phyloP scores from a whole-genome alignment of 2,888 invertebrate genomes.

The Ellobium chinense region DNA sequence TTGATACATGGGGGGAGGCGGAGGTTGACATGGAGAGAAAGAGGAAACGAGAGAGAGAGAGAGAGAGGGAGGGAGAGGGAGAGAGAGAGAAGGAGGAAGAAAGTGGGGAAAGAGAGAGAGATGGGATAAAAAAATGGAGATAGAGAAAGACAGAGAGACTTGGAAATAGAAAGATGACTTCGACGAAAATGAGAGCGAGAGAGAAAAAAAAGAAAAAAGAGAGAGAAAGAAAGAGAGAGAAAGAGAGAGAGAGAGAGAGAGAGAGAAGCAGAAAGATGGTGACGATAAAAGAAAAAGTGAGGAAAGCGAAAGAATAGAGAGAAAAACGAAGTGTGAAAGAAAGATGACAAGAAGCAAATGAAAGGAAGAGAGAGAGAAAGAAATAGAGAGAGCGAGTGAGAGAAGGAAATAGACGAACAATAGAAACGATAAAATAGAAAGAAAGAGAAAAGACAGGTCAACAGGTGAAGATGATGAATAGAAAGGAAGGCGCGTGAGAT shows the following conservation, averaged over 20 bases:
- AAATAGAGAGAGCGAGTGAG: neutral
- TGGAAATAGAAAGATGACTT: neutral
- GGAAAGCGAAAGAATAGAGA: neutral
- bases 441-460: too few species aligned
- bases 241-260: constrained; percentile 3
- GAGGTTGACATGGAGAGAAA: neutral
- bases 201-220: neutral
- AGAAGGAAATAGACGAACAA: too few species aligned
- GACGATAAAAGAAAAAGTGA: neutral
- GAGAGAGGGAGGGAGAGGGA: neutral
- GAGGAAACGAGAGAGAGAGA: neutral
- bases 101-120: too few species aligned
- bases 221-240: neutral
- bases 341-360: neutral
- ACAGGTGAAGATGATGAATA: too few species aligned
- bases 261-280: neutral
- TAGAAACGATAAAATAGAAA: too few species aligned
- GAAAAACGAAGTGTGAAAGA: neutral
- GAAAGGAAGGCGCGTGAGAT: too few species aligned
- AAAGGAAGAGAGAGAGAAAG: neutral
- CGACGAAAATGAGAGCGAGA: neutral
- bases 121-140: neutral
- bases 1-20: neutral
- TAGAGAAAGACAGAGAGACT: neutral
- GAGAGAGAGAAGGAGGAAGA: neutral